Percentiles rank a stretch among this genome's conserved stretches.
Conservation (phyloP, 2,888 invertebrate genomes). For the Heterodera filipjevi region DNA sequence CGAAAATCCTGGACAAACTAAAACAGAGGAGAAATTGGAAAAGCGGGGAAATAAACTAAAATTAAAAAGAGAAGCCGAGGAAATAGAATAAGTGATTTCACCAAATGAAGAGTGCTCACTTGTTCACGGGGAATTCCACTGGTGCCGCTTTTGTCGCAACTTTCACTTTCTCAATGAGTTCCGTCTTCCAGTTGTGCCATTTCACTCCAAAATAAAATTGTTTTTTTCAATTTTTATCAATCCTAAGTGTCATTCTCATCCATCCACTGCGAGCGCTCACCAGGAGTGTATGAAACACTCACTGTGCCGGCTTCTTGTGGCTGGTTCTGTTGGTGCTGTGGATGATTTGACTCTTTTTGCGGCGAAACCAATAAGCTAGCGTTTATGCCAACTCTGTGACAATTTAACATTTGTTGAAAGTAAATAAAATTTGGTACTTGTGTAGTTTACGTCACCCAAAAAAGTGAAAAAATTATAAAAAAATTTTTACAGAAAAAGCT, state of each 20-base stretch:
- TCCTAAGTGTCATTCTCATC: no score
- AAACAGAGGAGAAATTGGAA: constrained; percentile 35
- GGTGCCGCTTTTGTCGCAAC: constrained; percentile 32
- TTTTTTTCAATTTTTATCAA: no score
- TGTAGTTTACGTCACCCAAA: constrained; percentile 62
- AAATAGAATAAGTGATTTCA: neutral
- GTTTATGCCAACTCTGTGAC: neutral
- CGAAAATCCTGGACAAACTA: constrained; percentile 79
- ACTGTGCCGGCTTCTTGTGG: neutral
- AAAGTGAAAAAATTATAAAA: constrained; percentile 54
- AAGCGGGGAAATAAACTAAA: no score
- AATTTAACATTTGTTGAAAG: neutral
- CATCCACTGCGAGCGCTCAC: no score
- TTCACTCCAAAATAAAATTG: constrained; percentile 84
- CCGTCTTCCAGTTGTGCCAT: constrained; percentile 84
- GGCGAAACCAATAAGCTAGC: neutral
- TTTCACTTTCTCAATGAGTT: constrained; percentile 76
- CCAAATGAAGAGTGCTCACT: constrained; percentile 36
- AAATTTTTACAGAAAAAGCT: no score
- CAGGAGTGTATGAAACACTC: no score
- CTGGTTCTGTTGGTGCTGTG: neutral
- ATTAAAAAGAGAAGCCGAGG: no score
- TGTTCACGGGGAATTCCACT: constrained; percentile 46
- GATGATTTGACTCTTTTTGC: no score
- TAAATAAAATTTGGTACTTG: constrained; percentile 45